phyloP scores from a whole-genome alignment of 2,888 invertebrate species.

The Axea sp. region DNA sequence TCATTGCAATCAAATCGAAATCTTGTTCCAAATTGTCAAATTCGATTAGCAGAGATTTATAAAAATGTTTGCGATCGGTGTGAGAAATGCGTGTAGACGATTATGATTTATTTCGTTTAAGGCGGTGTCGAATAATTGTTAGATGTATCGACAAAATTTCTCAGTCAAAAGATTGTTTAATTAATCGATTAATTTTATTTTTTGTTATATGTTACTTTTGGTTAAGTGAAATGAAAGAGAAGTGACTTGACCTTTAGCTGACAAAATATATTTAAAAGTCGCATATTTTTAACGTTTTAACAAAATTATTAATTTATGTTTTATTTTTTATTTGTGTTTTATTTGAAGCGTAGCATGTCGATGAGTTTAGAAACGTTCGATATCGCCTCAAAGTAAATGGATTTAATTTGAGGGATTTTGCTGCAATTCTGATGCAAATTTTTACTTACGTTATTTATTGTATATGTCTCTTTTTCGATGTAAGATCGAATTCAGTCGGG shows the following conservation, averaged over 20 bases:
- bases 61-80: conserved; percentile 70
- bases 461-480: conserved; percentile 46
- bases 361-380: conserved; percentile 30
- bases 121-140: conserved; percentile 24
- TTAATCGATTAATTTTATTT: conserved; percentile 3
- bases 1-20: conserved; percentile 36
- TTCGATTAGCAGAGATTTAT: conserved; percentile 70
- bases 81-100: conserved; percentile 36
- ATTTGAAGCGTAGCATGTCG: neutral
- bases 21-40: conserved; percentile 46
- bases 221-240: no score
- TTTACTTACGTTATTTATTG: conserved; percentile 56
- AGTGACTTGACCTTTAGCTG: no score
- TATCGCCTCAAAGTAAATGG: conserved; percentile 32
- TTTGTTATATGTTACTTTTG: neutral
- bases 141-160: conserved; percentile 1
- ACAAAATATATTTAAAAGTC: no score
- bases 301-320: no score
- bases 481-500: conserved; percentile 54
- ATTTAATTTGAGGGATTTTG: conserved; percentile 44
- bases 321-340: neutral
- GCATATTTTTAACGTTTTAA: no score
- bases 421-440: conserved; percentile 54
- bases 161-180: neutral
- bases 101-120: conserved; percentile 28